Evolutionary conservation across 2,113 vertebrate genomes (phyloP).

Genomic region (Perca flavescens): DNA sequence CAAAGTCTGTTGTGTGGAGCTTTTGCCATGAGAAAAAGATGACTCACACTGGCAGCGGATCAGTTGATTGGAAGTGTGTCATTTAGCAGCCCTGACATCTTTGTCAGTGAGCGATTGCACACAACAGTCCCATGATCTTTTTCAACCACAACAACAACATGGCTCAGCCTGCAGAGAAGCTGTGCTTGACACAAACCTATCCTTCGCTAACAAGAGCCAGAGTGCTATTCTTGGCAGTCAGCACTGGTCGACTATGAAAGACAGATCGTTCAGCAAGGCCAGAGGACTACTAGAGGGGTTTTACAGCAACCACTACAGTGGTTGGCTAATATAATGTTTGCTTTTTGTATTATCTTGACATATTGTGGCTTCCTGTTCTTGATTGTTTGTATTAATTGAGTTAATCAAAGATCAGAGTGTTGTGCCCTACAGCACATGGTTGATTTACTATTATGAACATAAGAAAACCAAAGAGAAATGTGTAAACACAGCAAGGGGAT

Average conservation of each 20-base stretch:
- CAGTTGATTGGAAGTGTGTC: constrained; percentile 75
- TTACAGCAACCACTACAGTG: constrained; percentile 63
- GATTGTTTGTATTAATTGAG: constrained; percentile 65
- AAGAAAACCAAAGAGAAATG: constrained; percentile 21
- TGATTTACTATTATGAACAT: constrained; percentile 37
- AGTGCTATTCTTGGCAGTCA: constrained; percentile 82
- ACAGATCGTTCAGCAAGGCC: constrained; percentile 71
- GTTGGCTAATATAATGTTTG: constrained; percentile 77
- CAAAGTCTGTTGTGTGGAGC: constrained; percentile 41
- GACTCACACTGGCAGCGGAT: constrained; percentile 67
- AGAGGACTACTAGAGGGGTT: constrained; percentile 62
- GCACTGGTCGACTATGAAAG: constrained; percentile 67
- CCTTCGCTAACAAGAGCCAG: constrained; percentile 76
- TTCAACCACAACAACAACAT: constrained; percentile 68
- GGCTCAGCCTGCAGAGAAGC: constrained; percentile 53
- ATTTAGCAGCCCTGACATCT: constrained; percentile 56
- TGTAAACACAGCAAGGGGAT: constrained; percentile 1
- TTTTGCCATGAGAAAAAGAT: constrained; percentile 42
- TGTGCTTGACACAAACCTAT: constrained; percentile 73
- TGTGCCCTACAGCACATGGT: constrained; percentile 35
- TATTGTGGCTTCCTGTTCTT: constrained; percentile 62
- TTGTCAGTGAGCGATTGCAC: constrained; percentile 66
- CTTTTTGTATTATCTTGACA: constrained; percentile 75
- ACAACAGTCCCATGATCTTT: constrained; percentile 44
- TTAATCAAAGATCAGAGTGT: constrained; percentile 58